These are phyloP conservation scores for Puntigrus tetrazona DNA, from an alignment of 2,113 vertebrate genomes.

Conservation along the genomic window DNA sequence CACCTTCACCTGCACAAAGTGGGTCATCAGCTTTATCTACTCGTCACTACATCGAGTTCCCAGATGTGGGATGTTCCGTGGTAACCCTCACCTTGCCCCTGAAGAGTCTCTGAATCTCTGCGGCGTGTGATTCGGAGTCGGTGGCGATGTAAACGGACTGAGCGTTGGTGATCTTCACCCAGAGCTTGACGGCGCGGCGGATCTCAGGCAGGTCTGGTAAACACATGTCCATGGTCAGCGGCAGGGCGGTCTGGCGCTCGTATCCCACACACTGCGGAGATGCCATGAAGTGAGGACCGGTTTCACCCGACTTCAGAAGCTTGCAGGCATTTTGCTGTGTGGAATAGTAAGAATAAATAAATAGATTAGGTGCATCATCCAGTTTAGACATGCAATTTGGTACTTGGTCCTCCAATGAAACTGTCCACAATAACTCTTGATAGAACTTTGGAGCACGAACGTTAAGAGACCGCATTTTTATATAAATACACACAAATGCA, in stretches of 20 bases:
- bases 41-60: not conserved
- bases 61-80: not conserved
- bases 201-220: constrained; percentile 89
- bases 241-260: constrained; percentile 72
- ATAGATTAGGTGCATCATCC: no score
- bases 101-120: constrained; percentile 83
- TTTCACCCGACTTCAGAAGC: constrained; percentile 82
- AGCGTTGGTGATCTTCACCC: constrained; percentile 79
- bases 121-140: constrained; percentile 84
- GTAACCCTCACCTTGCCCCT: constrained; percentile 78
- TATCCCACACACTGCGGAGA: constrained; percentile 96
- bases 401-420: no score
- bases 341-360: no score
- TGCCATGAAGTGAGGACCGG: constrained; percentile 93
- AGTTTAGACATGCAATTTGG: no score
- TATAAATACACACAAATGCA: no score
- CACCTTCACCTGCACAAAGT: constrained; percentile 83
- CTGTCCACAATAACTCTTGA: no score
- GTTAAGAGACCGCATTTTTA: no score
- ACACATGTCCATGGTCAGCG: constrained; percentile 90
- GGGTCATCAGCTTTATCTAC: not conserved
- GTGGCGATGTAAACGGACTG: constrained; percentile 89
- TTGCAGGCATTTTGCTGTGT: constrained; percentile 88
- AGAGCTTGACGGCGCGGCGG: constrained; percentile 80
- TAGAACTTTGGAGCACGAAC: no score